Evolutionary conservation across 2,113 vertebrate genomes (phyloP).

Genomic region (Pelvicachromis taeniatus): DNA sequence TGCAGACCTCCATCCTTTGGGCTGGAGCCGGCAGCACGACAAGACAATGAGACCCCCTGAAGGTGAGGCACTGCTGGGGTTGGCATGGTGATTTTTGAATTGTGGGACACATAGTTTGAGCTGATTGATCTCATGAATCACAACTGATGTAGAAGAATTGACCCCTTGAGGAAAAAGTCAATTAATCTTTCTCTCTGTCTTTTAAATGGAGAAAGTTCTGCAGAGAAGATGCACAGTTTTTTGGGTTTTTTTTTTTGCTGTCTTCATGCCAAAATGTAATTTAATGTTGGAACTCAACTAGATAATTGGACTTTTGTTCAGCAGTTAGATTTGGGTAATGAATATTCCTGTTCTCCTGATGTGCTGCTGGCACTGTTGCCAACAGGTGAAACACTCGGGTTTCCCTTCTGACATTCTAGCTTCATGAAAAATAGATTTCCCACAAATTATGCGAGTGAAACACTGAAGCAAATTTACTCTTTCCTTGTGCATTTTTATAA

Average conservation of each 20-base stretch:
- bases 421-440: neutral
- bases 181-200: neutral
- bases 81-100: neutral
- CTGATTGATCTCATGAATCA: neutral
- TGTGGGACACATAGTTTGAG: neutral
- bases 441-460: neutral
- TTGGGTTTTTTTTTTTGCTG: neutral
- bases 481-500: neutral
- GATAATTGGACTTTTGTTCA: neutral
- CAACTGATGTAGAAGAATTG: no score
- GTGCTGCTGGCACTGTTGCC: neutral
- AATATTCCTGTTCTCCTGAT: neutral
- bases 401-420: neutral
- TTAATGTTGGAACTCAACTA: neutral
- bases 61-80: conserved; percentile 73
- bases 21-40: conserved; percentile 91
- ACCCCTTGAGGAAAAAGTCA: no score
- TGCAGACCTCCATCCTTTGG: conserved; percentile 87
- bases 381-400: neutral
- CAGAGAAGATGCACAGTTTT: neutral
- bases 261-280: neutral
- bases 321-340: neutral
- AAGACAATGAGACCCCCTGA: conserved; percentile 88
- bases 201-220: neutral
- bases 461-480: neutral